Conservation (phyloP, 2,113 vertebrate species). For the Pachypanchax playfairii region DNA sequence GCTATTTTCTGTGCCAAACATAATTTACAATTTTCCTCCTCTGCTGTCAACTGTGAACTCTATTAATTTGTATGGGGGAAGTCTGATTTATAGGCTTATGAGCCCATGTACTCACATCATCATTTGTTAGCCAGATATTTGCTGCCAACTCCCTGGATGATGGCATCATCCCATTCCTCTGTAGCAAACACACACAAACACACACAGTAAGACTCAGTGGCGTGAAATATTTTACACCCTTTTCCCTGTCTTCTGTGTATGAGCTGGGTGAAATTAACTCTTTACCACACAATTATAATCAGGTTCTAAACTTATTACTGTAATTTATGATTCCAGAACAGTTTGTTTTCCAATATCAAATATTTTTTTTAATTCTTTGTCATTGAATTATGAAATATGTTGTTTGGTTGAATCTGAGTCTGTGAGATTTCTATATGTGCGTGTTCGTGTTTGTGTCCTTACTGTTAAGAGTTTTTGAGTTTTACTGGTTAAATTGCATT, state of each 20-base stretch:
- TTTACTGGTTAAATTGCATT: slow-evolving; percentile 70
- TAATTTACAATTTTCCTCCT: slow-evolving; percentile 62
- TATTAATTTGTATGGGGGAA: slow-evolving; percentile 65
- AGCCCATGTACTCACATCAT: slow-evolving; percentile 66
- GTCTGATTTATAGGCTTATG: slow-evolving; percentile 71
- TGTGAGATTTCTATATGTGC: too few relatives aligned
- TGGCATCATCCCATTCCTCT: slow-evolving; percentile 52
- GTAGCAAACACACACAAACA: slow-evolving; percentile 10
- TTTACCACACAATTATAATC: slow-evolving; percentile 43
- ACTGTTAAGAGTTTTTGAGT: too few relatives aligned
- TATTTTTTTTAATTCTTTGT: slow-evolving; percentile 73
- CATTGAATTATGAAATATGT: slow-evolving; percentile 84
- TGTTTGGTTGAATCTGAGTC: too few relatives aligned
- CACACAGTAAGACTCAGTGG: slow-evolving; percentile 19
- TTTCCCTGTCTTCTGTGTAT: neutral
- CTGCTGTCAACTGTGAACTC: slow-evolving; percentile 68
- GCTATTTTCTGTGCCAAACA: slow-evolving; percentile 53
- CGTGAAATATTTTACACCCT: neutral
- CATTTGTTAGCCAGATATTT: slow-evolving; percentile 75
- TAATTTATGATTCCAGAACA: slow-evolving; percentile 39
- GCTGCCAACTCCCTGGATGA: slow-evolving; percentile 62
- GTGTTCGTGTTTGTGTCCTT: too few relatives aligned
- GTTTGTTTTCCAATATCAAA: slow-evolving; percentile 68
- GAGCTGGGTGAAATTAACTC: slow-evolving; percentile 32
- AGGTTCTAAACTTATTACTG: slow-evolving; percentile 41